phyloP scores from a whole-genome alignment of 53 echinoderm and acorn worm species.

The Hippasteria phrygiana region DNA sequence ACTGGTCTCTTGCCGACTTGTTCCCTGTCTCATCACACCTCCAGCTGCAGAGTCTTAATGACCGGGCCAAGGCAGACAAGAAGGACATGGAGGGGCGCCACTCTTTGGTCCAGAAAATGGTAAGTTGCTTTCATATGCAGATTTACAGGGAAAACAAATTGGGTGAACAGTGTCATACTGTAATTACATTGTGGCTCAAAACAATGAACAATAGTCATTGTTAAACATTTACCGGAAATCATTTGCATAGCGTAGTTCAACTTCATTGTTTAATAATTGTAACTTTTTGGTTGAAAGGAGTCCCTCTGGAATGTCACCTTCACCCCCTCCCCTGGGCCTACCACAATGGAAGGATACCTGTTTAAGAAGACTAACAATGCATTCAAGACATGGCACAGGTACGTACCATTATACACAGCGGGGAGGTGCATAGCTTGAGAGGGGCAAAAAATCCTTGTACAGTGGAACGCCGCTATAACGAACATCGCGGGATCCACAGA shows the following conservation, averaged over 20 bases:
- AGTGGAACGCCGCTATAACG: no score
- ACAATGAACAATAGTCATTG: no score
- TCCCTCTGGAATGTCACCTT: constrained; percentile 88
- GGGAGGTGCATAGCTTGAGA: background rate
- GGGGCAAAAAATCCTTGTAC: no score
- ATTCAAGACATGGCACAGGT: constrained; percentile 99
- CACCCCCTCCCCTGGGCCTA: constrained; percentile 73
- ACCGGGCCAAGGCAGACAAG: constrained; percentile 79
- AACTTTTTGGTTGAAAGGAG: constrained; percentile 71
- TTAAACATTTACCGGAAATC: no score
- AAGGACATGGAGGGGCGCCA: constrained; percentile 94
- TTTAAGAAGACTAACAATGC: constrained; percentile 97
- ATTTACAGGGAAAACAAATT: background rate
- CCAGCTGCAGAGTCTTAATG: constrained; percentile 81
- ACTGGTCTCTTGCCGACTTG: background rate
- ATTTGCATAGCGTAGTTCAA: no score
- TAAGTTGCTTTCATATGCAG: constrained; percentile 35
- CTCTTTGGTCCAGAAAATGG: constrained; percentile 85
- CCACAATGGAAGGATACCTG: constrained; percentile 97
- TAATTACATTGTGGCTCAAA: no score
- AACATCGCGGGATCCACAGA: no score
- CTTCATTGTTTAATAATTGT: no score
- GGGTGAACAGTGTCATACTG: background rate
- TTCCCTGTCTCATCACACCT: constrained; percentile 21
- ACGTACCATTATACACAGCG: background rate